These are phyloP conservation scores for Monodelphis domestica DNA, from an alignment of 2,797 vertebrate genomes.

Conservation along the genomic window DNA sequence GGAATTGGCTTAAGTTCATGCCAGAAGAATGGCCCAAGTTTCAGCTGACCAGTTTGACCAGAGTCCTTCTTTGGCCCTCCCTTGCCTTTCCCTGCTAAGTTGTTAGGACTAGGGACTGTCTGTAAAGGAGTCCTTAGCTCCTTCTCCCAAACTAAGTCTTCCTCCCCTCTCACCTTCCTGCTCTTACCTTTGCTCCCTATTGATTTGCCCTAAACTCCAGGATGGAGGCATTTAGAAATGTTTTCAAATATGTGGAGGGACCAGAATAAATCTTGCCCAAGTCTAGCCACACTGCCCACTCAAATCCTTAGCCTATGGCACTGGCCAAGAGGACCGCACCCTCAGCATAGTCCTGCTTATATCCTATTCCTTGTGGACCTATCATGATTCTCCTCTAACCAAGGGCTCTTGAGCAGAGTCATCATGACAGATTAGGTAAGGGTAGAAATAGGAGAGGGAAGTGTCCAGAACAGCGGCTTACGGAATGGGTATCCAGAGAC, in stretches of 20 bases:
- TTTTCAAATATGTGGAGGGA: neutral
- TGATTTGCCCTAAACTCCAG: neutral
- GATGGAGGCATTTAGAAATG: neutral
- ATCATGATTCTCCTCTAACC: neutral
- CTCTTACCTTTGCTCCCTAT: neutral
- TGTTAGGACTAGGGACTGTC: conserved; percentile 57
- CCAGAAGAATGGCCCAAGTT: conserved; percentile 59
- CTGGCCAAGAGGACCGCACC: neutral
- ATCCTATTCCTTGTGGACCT: neutral
- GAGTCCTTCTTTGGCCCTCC: conserved; percentile 36
- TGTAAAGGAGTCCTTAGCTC: conserved; percentile 46
- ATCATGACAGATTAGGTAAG: neutral
- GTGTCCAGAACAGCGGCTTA: neutral
- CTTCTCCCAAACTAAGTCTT: conserved; percentile 35
- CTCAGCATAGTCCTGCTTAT: neutral
- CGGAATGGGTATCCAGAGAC: neutral
- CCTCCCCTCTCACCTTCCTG: neutral
- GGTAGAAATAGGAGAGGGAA: neutral
- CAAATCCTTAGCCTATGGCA: neutral
- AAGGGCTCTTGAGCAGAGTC: neutral
- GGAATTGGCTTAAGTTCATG: conserved; percentile 74
- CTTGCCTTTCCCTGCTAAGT: conserved; percentile 36
- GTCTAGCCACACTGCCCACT: conserved; percentile 4
- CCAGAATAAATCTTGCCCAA: conserved; percentile 6
- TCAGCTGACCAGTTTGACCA: conserved; percentile 62